Evolutionary conservation across 2,888 invertebrate species (phyloP).

Genomic region (Pecten maximus): DNA sequence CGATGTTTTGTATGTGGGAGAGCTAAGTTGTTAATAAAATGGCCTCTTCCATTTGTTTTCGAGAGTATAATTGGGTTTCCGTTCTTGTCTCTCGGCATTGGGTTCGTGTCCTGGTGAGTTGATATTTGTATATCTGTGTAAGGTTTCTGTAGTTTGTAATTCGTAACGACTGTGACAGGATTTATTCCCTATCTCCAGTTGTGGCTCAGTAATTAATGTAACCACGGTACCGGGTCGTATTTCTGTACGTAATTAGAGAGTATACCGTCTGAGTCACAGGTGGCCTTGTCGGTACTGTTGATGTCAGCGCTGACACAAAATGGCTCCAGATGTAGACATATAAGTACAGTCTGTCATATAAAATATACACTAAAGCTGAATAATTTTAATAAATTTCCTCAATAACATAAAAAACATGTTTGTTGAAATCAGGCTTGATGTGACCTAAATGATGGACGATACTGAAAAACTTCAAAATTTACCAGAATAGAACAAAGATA

Average conservation of each 20-base stretch:
- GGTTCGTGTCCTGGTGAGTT: too few species aligned
- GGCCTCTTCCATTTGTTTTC: too few species aligned
- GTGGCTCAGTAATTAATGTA: background rate
- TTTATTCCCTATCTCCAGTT: background rate
- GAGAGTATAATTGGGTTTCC: too few species aligned
- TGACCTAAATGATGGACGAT: too few species aligned
- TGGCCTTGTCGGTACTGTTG: background rate
- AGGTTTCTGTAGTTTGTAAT: background rate
- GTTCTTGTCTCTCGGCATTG: too few species aligned
- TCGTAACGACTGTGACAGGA: background rate
- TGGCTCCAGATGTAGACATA: background rate
- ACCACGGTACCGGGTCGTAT: background rate
- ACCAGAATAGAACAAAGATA: too few species aligned
- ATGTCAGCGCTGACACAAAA: background rate
- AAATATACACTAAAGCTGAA: background rate
- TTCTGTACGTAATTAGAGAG: background rate
- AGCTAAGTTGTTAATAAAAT: too few species aligned
- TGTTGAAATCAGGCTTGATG: too few species aligned
- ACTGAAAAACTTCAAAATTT: too few species aligned
- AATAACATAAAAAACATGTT: too few species aligned
- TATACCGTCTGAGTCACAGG: background rate
- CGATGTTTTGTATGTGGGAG: too few species aligned
- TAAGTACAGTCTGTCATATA: background rate
- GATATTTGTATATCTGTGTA: too few species aligned
- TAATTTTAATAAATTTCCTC: background rate